Conservation (phyloP, 2,888 invertebrate species). For the Pyrochroa serraticornis region DNA sequence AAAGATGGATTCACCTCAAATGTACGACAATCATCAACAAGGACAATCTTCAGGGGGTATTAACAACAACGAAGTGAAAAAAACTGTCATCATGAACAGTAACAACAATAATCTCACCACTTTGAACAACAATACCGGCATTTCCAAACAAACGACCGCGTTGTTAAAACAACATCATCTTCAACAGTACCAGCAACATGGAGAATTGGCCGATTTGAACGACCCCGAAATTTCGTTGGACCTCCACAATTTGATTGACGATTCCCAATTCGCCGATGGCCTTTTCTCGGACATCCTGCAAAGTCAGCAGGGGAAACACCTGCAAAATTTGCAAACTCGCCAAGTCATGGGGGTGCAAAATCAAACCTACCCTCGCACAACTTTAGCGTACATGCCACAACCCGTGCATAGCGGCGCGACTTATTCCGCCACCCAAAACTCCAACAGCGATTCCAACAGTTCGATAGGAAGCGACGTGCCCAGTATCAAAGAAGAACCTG, state of each 20-base stretch:
- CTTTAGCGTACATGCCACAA: conserved; percentile 90
- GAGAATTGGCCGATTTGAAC: conserved; percentile 86
- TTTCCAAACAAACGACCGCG: conserved; percentile 64
- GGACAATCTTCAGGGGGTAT: conserved; percentile 61
- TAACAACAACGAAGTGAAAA: conserved; percentile 64
- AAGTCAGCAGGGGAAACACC: conserved; percentile 58
- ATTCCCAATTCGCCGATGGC: conserved; percentile 85
- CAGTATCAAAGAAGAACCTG: conserved; percentile 86
- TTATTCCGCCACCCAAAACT: conserved; percentile 56
- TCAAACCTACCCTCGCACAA: conserved; percentile 68
- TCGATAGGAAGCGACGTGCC: conserved; percentile 67
- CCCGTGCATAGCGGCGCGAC: conserved; percentile 83
- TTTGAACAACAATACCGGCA: conserved; percentile 57
- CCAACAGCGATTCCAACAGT: conserved; percentile 57
- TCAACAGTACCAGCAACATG: conserved; percentile 76
- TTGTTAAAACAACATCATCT: conserved; percentile 70
- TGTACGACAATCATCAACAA: conserved; percentile 78
- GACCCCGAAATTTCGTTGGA: conserved; percentile 92
- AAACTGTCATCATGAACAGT: conserved; percentile 57
- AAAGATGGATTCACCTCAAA: conserved; percentile 82
- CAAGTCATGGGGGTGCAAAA: conserved; percentile 56
- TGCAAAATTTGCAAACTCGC: conserved; percentile 56
- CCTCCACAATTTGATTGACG: conserved; percentile 90
- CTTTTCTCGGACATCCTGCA: conserved; percentile 84
- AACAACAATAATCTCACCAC: conserved; percentile 58